phyloP scores from a whole-genome alignment of 2,797 vertebrate genomes.

The Nyctalus aviator region DNA sequence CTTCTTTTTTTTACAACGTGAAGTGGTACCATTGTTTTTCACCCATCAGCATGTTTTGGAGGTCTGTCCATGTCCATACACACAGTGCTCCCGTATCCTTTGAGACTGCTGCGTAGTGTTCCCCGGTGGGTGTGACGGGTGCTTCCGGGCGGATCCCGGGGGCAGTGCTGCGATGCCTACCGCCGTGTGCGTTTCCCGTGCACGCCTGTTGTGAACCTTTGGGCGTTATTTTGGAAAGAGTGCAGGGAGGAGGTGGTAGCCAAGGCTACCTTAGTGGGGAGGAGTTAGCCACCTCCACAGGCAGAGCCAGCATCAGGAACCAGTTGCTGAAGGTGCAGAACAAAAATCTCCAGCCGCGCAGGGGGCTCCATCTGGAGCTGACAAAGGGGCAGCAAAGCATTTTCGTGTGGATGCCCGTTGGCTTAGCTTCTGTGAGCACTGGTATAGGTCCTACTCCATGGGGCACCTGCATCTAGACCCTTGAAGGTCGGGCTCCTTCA shows the following conservation, averaged over 20 bases:
- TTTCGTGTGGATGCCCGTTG: background rate
- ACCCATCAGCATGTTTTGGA: constrained; percentile 74
- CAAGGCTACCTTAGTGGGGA: background rate
- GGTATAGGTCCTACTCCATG: accelerated
- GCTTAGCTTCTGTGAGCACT: background rate
- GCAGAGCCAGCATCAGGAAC: background rate
- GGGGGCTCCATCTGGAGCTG: background rate
- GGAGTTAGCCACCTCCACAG: accelerated
- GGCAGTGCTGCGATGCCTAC: background rate
- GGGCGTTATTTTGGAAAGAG: background rate
- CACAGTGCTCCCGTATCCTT: background rate
- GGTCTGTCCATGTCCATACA: constrained; percentile 34
- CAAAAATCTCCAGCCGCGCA: accelerated
- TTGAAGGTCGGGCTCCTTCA: background rate
- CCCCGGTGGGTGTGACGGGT: background rate
- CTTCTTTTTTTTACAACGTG: constrained; percentile 39
- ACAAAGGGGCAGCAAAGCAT: background rate
- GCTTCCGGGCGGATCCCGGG: background rate
- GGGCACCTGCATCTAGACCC: background rate
- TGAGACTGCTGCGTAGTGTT: constrained; percentile 64
- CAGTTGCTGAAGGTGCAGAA: background rate
- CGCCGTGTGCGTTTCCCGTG: background rate
- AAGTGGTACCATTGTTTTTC: constrained; percentile 63
- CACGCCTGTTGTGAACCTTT: accelerated
- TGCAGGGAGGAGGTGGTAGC: background rate